Base-by-base conservation (phyloP, 2,113 vertebrate species). In the Holacanthus passer region DNA sequence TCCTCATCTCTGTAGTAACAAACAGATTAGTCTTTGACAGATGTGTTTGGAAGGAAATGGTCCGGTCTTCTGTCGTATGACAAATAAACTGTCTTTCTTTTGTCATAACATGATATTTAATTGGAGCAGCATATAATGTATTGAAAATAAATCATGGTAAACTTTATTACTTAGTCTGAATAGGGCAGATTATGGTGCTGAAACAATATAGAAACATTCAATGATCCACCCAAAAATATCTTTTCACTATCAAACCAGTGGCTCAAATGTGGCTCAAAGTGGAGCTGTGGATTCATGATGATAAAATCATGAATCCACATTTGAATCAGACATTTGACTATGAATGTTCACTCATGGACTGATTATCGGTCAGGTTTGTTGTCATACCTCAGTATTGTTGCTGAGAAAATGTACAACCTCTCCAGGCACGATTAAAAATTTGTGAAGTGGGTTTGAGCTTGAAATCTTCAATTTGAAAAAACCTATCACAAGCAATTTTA, bases 1-100 rank as follows among this genome's bases (percentile, higher is more conserved):
- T 91, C 64, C 87, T 89, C 87, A 72, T 77, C 19, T 67, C 63
- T 88, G 79, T 52, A n/a, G 89, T 76, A 91, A 91, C 82, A 92
- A 92, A 91, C 88, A 92, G 60, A 88, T 81, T n/a, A 43, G 64
- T 63, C 56, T 70, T 56, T 85, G 83, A 88, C 68, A 74, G 73
- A 88, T 78, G 67, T 58, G 84, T 86, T 85, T 68, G 43, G 43
- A 84, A 58, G 58, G 58, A 60, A 68, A 55, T 19, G 1, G 39
- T 39, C 72, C 43, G n/a, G 31, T 65, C 66, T 72, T 64, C 22
- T 12, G 27, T 69, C 8, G 0, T n/a, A 76, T 63, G 31, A 45
- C 45, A 85, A 86, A 89, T 77, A 88, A 85, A 88, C 75, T 53
- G 56, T 7, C 22, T 69, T 24, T 55, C 8, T 60, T 77, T 71